A percentile compares a stretch with the other conserved stretches of the same genome.
Conservation (phyloP, 2,113 vertebrate species). For the Dasyornis broadbenti region DNA sequence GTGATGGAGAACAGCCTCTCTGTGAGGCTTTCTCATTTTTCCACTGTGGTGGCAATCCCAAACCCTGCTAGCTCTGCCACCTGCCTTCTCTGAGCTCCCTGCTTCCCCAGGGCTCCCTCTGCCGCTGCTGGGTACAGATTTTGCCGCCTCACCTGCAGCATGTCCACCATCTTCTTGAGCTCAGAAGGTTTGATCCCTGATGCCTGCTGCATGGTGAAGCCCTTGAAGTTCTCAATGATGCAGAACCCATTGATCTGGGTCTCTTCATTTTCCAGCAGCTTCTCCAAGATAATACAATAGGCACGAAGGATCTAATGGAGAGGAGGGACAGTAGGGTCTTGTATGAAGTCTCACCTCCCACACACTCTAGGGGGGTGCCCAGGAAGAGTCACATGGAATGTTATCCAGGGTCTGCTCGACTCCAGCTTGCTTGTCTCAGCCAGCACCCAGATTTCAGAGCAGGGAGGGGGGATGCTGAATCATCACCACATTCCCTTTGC, state of each 20-base stretch:
- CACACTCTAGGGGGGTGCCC: background rate
- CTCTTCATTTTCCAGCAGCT: conserved; percentile 92
- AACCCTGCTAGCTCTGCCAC: background rate
- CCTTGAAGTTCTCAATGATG: conserved; percentile 95
- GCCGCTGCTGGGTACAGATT: background rate
- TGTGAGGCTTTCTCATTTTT: accelerated
- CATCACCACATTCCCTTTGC: background rate
- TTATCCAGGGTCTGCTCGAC: background rate
- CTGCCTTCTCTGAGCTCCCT: background rate
- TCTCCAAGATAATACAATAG: conserved; percentile 95
- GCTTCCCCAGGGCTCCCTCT: background rate
- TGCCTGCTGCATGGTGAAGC: conserved; percentile 97
- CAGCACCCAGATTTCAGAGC: background rate
- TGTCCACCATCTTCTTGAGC: conserved; percentile 99
- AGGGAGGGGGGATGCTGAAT: background rate
- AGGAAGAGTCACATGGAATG: background rate
- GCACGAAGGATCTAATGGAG: conserved; percentile 86
- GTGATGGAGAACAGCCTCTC: background rate
- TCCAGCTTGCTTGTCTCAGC: background rate
- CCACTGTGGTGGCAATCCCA: background rate
- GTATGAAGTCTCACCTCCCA: background rate
- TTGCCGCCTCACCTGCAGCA: conserved; percentile 86
- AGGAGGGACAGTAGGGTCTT: background rate
- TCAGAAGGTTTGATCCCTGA: conserved; percentile 89
- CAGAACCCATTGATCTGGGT: conserved; percentile 98